Base-by-base conservation (phyloP, 2,113 vertebrate genomes). In the Pipa parva region DNA sequence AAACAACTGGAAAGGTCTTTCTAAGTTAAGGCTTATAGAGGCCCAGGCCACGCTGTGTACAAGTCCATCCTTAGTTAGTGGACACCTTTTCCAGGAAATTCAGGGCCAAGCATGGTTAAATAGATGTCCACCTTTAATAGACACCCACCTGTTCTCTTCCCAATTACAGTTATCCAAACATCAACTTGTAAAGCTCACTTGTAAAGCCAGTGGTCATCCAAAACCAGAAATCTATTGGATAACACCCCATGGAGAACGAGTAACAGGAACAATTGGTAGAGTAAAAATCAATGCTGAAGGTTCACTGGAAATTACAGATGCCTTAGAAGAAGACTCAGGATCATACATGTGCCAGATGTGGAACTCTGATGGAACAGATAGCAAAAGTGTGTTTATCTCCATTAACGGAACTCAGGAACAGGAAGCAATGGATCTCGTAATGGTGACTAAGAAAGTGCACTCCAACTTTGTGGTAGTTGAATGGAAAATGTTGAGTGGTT, bases 311-410 rank as follows among this genome's bases (percentile, higher is more conserved):
- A 89, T 92, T 18, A 74, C 81, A n/a, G 80, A 84, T 1, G 77
- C 82, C 0, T 83, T 81, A 36, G 77, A 76, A 0, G 80, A 81
- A 33, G 89, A 90, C 6, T 68, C 87, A 28, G 90, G 90, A 8
- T 78, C 88, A 33, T 92, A 92, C 48, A 91, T 86, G 2, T 91
- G 90, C n/a, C 86, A 91, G 17, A 89, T 90, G 4, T 87, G 87
- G 89, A 91, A 90, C 52, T 31, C 67, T 2, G 87, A 88, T 26
- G 89, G 90, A 0, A 88, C 87, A 0, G 87, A 90, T 77, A 91
- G 87, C 1, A 83, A 74, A 55, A 89, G 84, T 17, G 72, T 90
- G 36, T 80, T 80, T 0, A 77, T 91, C 72, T 77, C 45, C 0
- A 83, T 91, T 46, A 82, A 89, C 63, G 75, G 63, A 22, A 69